Evolutionary conservation across 1,140 invertebrate species (phyloP).

Genomic region (Drosophila nannoptera): DNA sequence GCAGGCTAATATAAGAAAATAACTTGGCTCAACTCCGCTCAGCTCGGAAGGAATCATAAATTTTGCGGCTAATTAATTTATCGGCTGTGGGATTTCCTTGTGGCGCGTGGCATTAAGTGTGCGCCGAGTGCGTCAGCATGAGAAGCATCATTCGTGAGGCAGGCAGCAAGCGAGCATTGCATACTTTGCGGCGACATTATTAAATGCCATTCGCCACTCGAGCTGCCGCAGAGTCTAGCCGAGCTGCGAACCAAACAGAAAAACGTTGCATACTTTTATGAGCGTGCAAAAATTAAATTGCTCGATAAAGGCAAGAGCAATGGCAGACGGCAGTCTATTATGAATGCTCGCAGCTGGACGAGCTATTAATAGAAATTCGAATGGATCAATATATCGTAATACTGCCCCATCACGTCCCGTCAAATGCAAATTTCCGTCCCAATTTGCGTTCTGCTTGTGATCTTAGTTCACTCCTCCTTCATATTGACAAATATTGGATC

Average conservation of each 20-base stretch:
- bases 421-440: no score
- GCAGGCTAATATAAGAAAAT: constrained; percentile 18
- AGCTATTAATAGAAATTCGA: no score
- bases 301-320: not conserved
- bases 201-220: not conserved
- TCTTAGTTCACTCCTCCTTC: no score
- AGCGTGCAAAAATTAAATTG: not conserved
- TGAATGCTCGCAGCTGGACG: no score
- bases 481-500: no score
- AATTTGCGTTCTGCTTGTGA: no score
- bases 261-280: constrained; percentile 33
- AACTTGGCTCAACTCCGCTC: not conserved
- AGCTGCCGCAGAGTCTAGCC: not conserved
- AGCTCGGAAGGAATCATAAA: constrained; percentile 59
- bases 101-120: constrained; percentile 26
- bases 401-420: no score
- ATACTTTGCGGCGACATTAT: constrained; percentile 7
- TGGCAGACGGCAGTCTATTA: no score
- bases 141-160: not conserved
- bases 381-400: no score
- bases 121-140: not conserved
- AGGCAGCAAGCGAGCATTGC: constrained; percentile 16
- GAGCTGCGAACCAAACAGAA: not conserved
- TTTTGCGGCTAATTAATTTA: constrained; percentile 64
- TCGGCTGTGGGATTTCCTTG: constrained; percentile 17